Conservation (phyloP, 37 sponge, comb jelly and placozoan species). For the Halichondria panicea region DNA sequence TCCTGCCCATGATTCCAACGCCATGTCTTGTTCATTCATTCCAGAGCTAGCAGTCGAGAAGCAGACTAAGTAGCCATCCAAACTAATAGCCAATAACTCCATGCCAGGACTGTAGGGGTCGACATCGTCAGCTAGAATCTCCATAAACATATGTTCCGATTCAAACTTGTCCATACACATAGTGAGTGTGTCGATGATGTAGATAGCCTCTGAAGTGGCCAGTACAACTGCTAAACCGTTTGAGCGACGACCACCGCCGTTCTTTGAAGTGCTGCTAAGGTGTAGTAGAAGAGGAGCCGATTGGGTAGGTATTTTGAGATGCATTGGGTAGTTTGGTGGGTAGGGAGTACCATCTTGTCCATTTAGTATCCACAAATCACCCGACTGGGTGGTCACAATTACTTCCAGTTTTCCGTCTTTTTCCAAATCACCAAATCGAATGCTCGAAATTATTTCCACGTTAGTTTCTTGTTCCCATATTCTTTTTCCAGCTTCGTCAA, state of each 20-base stretch:
- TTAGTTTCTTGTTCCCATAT: constrained; percentile 50
- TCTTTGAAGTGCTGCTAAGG: neutral
- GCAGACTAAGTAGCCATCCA: constrained; percentile 45
- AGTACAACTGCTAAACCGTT: constrained; percentile 8
- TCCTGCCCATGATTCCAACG: constrained; percentile 46
- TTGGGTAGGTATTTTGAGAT: constrained; percentile 12
- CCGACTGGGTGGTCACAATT: constrained; percentile 26
- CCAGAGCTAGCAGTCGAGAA: neutral
- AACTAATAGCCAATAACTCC: constrained; percentile 36
- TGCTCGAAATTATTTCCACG: constrained; percentile 7
- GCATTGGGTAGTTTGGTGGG: constrained; percentile 23
- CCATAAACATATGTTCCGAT: constrained; percentile 5
- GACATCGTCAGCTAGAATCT: constrained; percentile 37
- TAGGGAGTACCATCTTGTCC: constrained; percentile 18
- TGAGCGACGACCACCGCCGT: neutral
- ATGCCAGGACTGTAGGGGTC: constrained; percentile 58
- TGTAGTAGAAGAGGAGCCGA: constrained; percentile 21
- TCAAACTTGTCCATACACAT: constrained; percentile 2
- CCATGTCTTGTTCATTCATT: neutral
- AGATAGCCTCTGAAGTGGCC: constrained; percentile 3
- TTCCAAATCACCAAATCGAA: constrained; percentile 44
- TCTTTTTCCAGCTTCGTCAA: constrained; percentile 27
- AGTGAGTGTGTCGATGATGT: constrained; percentile 26
- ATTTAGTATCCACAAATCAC: constrained; percentile 45
- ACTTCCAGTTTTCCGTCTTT: constrained; percentile 45